These are phyloP conservation scores for Notamacropus eugenii DNA, from an alignment of 2,797 vertebrate species.

Conservation along the genomic window DNA sequence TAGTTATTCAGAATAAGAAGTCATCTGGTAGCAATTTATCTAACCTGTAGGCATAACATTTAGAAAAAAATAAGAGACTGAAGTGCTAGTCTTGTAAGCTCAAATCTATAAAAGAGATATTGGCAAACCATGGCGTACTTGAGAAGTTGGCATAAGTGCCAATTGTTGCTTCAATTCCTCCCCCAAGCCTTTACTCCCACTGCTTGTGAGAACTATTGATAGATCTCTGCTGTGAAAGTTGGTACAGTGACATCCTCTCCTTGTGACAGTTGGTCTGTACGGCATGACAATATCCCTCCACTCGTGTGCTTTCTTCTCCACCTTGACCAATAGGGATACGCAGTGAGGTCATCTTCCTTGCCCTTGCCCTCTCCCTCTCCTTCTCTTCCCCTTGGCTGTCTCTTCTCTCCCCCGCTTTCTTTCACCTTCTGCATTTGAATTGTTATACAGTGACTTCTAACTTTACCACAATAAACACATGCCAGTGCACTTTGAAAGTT, in stretches of 20 bases:
- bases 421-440: neutral
- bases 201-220: conserved; percentile 28
- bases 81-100: conserved; percentile 20
- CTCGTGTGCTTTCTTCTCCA: neutral
- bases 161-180: neutral
- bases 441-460: neutral
- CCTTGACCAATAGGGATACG: neutral
- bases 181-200: neutral
- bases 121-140: neutral
- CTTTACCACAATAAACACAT: neutral
- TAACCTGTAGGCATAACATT: neutral
- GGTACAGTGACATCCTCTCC: neutral
- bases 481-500: neutral
- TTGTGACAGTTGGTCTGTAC: neutral
- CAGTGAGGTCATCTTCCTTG: neutral
- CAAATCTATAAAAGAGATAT: neutral
- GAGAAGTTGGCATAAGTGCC: neutral
- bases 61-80: neutral
- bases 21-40: neutral
- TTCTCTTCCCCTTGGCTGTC: too few species aligned
- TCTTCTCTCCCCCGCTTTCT: neutral
- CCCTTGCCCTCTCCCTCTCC: neutral
- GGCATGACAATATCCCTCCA: neutral
- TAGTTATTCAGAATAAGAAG: neutral
- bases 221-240: neutral